Evolutionary conservation across 2,113 vertebrate species (phyloP).

Genomic region (Pseudorhombus dupliciocellatus): DNA sequence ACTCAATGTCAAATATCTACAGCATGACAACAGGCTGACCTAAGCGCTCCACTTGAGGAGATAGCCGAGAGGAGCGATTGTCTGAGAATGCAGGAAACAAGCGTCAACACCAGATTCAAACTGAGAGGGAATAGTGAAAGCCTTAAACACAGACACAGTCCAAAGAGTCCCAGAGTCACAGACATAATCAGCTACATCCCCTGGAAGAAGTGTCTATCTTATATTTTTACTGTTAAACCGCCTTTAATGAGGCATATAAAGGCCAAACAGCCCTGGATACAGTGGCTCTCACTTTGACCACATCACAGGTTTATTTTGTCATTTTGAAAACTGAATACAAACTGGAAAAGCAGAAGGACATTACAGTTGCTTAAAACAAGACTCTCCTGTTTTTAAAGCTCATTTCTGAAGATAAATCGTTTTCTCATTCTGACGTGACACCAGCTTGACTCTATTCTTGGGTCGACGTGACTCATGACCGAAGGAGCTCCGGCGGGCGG

Average conservation of each 20-base stretch:
- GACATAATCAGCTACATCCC: not conserved
- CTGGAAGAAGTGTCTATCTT: too few species aligned
- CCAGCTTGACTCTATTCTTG: slow-evolving; percentile 25
- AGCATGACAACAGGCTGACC: slow-evolving; percentile 10
- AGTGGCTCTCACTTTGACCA: too few species aligned
- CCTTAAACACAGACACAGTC: not conserved
- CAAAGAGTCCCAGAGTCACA: not conserved
- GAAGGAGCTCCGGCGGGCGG: slow-evolving; percentile 36
- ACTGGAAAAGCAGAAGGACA: too few species aligned
- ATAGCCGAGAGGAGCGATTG: slow-evolving; percentile 21
- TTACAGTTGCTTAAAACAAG: too few species aligned
- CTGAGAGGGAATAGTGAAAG: not conserved
- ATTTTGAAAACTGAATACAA: too few species aligned
- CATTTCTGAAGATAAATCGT: not conserved
- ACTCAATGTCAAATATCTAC: slow-evolving; percentile 35
- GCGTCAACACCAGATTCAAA: slow-evolving; percentile 33
- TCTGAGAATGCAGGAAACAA: slow-evolving; percentile 58
- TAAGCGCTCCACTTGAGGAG: slow-evolving; percentile 30
- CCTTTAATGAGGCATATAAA: too few species aligned
- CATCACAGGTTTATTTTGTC: too few species aligned
- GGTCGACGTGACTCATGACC: slow-evolving; percentile 36
- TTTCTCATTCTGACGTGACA: not conserved
- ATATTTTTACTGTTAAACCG: too few species aligned
- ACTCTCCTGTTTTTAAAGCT: too few species aligned
- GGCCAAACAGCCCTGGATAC: too few species aligned